Evolutionary conservation across 2,888 invertebrate genomes (phyloP), one percentile per base, ranked within the genome.

Genomic region (Drosophila robusta): DNA sequence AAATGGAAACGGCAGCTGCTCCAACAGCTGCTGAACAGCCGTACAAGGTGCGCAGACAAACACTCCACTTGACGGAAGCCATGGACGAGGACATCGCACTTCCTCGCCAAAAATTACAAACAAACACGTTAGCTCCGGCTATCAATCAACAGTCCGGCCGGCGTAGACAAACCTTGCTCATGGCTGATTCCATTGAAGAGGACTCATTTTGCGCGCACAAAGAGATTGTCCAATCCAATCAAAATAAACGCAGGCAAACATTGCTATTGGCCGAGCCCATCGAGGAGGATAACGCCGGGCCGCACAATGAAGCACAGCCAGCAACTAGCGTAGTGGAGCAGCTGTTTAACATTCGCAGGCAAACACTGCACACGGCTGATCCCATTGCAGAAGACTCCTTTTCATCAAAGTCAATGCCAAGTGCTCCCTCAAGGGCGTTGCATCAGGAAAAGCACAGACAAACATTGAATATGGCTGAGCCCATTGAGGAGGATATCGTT

Each of bases 391-490:
- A 41, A 8, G 50, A 51, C n/a, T 54, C 44, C 5, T 24, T 54
- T 26, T 16, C 12, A 34, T 18, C 41, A 8, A 8, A 39, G 6
- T n/a, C 14, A 34, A 3, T 3, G 4, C 46, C 32, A 26, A 41
- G 1, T 18, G 18, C 18, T 18, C 1, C 18, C 18, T 2, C 18
- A 18, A 18, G 4, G 9, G 29, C 36, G 8, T 0, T 5, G 22
- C 36, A 16, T 4, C 24, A n/a, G 8, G 49, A 36, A 4, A 36
- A 32, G 24, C 42, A 63, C n/a, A 22, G 63, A n/a, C 42, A 29
- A 11, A 63, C 63, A 11, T 36, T 63, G 29, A 42, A 63, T 22
- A 24, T 63, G 36, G 29, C 26, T n/a, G 63, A 44, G 11, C 8
- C 29, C 5, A 63, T 63, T 36, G 22, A 38, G 8, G 49, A 29